Evolutionary conservation across 2,113 vertebrate genomes (phyloP).

Genomic region (Cinclus mexicanus): DNA sequence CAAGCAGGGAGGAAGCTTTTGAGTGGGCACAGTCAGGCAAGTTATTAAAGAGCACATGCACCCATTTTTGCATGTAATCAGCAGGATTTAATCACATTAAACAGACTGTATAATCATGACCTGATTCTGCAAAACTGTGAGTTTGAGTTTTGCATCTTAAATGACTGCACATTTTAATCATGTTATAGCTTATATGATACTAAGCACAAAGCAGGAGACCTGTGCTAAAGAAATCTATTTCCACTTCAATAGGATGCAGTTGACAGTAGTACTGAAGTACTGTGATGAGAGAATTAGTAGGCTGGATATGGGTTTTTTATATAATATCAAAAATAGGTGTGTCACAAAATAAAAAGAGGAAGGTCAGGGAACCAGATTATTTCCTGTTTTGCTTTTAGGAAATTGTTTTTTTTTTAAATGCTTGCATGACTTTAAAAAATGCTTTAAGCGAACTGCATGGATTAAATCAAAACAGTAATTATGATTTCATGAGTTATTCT

Average conservation of each 20-base stretch:
- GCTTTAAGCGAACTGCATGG: background rate
- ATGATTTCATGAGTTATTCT: background rate
- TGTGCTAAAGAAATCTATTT: background rate
- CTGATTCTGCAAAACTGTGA: background rate
- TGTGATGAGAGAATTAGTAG: background rate
- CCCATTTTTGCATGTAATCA: conserved; percentile 10
- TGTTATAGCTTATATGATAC: background rate
- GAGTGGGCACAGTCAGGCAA: background rate
- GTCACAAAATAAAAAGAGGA: background rate
- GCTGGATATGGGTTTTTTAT: background rate
- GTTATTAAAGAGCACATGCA: background rate
- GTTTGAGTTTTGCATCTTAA: conserved; percentile 6
- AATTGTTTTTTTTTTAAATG: background rate
- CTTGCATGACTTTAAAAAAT: background rate
- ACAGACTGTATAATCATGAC: conserved; percentile 24
- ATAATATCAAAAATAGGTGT: background rate
- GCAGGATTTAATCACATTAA: conserved; percentile 28
- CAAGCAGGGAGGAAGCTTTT: background rate
- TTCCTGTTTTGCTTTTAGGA: conserved; percentile 20
- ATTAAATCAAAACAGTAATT: conserved; percentile 4
- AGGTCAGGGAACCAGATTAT: background rate
- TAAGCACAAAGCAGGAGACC: background rate
- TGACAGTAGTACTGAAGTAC: background rate
- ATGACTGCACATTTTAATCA: background rate
- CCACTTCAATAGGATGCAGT: background rate